phyloP scores from a whole-genome alignment of 2,113 vertebrate species.

The Paradoxurus hermaphroditus region DNA sequence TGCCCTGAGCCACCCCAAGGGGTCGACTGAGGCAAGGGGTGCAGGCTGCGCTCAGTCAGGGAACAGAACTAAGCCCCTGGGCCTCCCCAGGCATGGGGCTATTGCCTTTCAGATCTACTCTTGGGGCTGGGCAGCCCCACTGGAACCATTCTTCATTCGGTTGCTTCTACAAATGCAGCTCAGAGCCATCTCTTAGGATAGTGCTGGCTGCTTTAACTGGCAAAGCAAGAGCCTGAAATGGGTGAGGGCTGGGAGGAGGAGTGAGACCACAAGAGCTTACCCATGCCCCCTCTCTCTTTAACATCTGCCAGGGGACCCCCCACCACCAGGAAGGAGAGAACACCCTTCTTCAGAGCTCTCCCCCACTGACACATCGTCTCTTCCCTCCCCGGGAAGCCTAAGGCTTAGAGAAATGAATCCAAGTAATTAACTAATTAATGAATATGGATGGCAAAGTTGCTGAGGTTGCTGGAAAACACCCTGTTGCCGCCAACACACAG shows the following conservation, averaged over 20 bases:
- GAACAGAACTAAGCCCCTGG: not conserved
- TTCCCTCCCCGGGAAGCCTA: constrained; percentile 30
- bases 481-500: constrained; percentile 45
- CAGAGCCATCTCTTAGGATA: not conserved
- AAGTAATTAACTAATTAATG: constrained; percentile 74
- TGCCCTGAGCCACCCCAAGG: not conserved
- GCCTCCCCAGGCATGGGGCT: not conserved
- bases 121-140: not conserved
- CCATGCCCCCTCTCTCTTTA: not conserved
- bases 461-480: constrained; percentile 68
- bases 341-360: constrained; percentile 22
- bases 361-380: not conserved
- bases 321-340: not conserved
- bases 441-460: constrained; percentile 64
- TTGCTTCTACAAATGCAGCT: not conserved
- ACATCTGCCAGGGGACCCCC: not conserved
- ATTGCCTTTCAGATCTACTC: not conserved
- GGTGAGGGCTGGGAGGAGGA: not conserved
- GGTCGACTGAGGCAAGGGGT: not conserved
- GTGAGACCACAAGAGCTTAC: not conserved
- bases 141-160: not conserved
- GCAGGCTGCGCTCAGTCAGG: not conserved
- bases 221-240: not conserved
- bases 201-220: not conserved
- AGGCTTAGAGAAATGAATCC: constrained; percentile 58